Percentiles rank a stretch among this genome's conserved stretches.
These are phyloP conservation scores for Panurus biarmicus DNA, from an alignment of 2,113 vertebrate species.

Conservation along the genomic window DNA sequence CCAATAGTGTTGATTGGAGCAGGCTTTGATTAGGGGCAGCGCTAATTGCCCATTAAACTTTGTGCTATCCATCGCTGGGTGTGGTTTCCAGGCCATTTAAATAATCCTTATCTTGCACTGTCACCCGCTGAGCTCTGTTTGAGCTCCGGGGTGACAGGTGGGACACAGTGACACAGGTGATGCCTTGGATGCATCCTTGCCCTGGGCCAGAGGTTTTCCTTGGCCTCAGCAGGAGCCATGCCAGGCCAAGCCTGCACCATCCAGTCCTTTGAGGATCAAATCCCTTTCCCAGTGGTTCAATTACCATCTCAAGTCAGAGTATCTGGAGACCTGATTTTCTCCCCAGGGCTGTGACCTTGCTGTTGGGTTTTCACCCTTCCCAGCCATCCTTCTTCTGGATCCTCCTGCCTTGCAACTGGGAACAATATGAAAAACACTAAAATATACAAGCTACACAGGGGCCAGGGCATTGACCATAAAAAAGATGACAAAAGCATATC, in stretches of 20 bases:
- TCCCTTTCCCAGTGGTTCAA: background rate
- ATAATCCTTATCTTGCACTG: background rate
- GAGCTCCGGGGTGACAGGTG: background rate
- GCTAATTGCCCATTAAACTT: background rate
- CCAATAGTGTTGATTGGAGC: background rate
- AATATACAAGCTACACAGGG: background rate
- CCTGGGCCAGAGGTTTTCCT: background rate
- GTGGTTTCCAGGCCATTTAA: background rate
- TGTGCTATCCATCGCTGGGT: background rate
- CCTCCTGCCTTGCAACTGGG: background rate
- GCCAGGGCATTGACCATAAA: background rate
- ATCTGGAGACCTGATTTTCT: background rate
- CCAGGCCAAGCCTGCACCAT: rapidly evolving
- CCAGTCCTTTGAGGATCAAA: background rate
- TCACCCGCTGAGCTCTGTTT: background rate
- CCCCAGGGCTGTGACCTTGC: background rate
- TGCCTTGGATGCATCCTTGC: background rate
- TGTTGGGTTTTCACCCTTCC: background rate
- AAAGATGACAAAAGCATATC: background rate
- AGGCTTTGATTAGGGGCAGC: background rate
- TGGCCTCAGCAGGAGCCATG: background rate
- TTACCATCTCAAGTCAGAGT: background rate
- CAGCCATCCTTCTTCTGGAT: background rate
- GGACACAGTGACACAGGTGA: background rate
- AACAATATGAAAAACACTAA: background rate